Base-by-base conservation (phyloP, 2,888 invertebrate genomes). In the Mechanitis messenoides region DNA sequence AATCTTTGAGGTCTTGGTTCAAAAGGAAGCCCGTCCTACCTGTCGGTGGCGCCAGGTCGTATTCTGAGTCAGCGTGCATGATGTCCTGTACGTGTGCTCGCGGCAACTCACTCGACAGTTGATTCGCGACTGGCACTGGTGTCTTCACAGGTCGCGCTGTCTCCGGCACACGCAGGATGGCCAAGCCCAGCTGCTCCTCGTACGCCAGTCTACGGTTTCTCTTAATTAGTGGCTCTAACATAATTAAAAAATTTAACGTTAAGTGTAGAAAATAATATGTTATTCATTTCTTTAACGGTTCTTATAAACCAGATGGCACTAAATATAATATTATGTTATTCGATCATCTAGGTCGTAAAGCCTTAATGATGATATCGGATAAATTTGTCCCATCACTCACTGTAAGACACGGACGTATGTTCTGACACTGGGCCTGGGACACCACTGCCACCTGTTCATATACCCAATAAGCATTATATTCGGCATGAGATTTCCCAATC, bases 391-490 rank as follows among this genome's bases (percentile, higher is more conserved):
- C 47, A 35, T 35, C 33, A 84, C 94, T 92, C 86, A 97, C 97
- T 97, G 96, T 67, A 97, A 92, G 55, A 96, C 93, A 74, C 95
- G 94, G 80, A 97, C 96, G 81, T 97, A 98, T 31, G 94, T 93
- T 45, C 93, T 88, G 45, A 97, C 90, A 68, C 95, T 94, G 56
- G 92, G 90, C 12, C 91, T 91, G 57, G 92, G 90, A 70, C 95
- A 94, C 11, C 88, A 91, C 59, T 88, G 85, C 97, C 97, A 98
- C 77, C 97, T 93, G 45, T 91, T 91, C 81, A 97, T 97, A 83
- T 94, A 98, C n/a, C 98, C 97, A 91, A 98, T 93, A 73, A 97
- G 88, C 11, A 97, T 86, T 55, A 97, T 95, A 78, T 98, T 98
- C 0, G 97, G 97, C 35, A 93, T 89, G 63, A 98, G 89, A 83